Evolutionary conservation across 30 jellyfish, hydroid and myxozoan species (phyloP).

Genomic region (Phacellophora camtschatica): DNA sequence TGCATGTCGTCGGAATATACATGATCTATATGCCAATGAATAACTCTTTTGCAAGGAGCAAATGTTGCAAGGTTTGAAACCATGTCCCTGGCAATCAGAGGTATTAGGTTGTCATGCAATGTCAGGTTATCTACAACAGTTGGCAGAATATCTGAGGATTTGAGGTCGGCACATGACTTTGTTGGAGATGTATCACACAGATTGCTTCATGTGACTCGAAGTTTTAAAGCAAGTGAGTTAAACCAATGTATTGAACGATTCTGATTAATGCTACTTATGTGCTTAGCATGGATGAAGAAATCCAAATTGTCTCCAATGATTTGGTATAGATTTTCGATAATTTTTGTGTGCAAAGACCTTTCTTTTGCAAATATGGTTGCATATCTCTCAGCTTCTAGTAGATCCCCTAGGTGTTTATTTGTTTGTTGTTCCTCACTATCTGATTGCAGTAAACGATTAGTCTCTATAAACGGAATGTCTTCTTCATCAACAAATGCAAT

Average conservation of each 20-base stretch:
- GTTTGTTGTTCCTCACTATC: too few species aligned
- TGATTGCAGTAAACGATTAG: too few species aligned
- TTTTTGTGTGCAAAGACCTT: too few species aligned
- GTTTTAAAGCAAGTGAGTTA: neutral
- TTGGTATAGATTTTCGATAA: neutral
- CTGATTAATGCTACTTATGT: neutral
- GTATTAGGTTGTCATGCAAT: neutral
- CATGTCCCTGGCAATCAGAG: neutral
- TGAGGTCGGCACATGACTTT: neutral
- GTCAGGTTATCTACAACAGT: neutral
- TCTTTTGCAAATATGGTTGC: too few species aligned
- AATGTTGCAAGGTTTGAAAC: neutral
- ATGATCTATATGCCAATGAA: neutral
- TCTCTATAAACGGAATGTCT: too few species aligned
- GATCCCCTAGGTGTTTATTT: too few species aligned
- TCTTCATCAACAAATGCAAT: too few species aligned
- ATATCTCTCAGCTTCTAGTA: too few species aligned
- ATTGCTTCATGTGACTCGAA: neutral
- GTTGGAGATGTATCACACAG: neutral
- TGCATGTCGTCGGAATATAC: neutral
- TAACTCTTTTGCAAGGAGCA: neutral
- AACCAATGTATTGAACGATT: neutral
- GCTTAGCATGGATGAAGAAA: neutral
- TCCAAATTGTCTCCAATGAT: neutral
- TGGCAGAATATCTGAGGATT: neutral